A percentile compares a stretch with the other conserved stretches of the same genome.
Conservation (phyloP, 2,113 vertebrate genomes). For the Pituophis catenifer region DNA sequence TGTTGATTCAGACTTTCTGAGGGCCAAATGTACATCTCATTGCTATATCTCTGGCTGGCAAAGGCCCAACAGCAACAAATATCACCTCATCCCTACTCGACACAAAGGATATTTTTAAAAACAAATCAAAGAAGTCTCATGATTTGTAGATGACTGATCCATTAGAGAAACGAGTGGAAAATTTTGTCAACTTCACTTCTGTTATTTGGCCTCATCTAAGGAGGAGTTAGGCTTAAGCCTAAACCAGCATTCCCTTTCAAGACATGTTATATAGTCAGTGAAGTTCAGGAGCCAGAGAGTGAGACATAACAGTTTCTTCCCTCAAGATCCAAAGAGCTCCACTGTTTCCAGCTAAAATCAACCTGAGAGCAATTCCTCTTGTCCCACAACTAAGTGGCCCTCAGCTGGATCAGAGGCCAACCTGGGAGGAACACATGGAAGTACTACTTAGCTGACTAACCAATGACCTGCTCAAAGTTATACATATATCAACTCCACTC, state of each 20-base stretch:
- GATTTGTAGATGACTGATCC: neutral
- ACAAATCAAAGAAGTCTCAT: neutral
- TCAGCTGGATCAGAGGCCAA: neutral
- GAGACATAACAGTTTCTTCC: neutral
- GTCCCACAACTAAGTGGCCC: neutral
- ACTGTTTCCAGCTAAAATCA: neutral
- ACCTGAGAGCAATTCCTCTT: neutral
- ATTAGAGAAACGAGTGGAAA: neutral
- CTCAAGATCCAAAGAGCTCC: neutral
- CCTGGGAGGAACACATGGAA: neutral
- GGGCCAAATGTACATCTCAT: neutral
- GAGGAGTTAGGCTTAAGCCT: neutral
- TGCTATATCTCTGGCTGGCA: neutral
- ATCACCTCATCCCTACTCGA: neutral
- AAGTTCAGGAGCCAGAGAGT: neutral
- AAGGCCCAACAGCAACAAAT: neutral
- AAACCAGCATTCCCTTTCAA: neutral
- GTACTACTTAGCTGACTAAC: neutral
- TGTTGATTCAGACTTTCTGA: neutral
- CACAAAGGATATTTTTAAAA: neutral
- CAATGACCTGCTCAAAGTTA: neutral
- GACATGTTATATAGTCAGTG: neutral
- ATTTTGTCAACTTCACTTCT: neutral
- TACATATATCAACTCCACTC: neutral
- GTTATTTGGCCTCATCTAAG: neutral